These are phyloP conservation scores for Tupaia tana DNA, from an alignment of 2,113 vertebrate genomes.

Conservation along the genomic window DNA sequence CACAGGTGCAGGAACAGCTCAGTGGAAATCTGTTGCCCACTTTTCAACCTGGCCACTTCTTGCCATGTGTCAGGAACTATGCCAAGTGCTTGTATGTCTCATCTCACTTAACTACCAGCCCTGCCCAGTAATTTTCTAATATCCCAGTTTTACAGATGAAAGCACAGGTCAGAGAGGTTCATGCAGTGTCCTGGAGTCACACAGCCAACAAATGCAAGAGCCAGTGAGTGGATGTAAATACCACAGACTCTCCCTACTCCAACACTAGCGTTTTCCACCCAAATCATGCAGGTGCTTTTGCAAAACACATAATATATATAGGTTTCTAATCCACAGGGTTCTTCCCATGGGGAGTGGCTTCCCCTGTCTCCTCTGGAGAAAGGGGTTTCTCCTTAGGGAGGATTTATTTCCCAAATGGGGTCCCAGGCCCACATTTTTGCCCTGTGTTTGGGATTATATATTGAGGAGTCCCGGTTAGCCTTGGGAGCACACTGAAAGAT, in stretches of 20 bases:
- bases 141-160: background rate
- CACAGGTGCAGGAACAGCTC: background rate
- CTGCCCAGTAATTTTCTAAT: background rate
- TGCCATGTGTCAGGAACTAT: rapidly evolving
- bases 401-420: background rate
- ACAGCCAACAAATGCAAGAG: background rate
- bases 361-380: background rate
- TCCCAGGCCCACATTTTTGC: background rate
- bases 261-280: background rate
- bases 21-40: background rate
- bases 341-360: background rate
- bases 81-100: too few species aligned
- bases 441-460: background rate
- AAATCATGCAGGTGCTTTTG: too few species aligned
- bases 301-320: too few species aligned
- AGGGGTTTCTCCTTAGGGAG: background rate
- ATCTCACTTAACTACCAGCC: background rate
- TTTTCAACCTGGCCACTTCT: background rate
- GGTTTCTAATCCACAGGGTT: background rate
- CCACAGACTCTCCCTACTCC: background rate
- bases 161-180: conserved; percentile 18
- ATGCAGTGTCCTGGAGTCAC: background rate
- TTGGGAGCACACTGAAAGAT: background rate
- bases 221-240: background rate
- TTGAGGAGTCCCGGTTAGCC: background rate